These are phyloP conservation scores for Dreissena rostriformis DNA, from an alignment of 1,140 invertebrate genomes.

Conservation along the genomic window DNA sequence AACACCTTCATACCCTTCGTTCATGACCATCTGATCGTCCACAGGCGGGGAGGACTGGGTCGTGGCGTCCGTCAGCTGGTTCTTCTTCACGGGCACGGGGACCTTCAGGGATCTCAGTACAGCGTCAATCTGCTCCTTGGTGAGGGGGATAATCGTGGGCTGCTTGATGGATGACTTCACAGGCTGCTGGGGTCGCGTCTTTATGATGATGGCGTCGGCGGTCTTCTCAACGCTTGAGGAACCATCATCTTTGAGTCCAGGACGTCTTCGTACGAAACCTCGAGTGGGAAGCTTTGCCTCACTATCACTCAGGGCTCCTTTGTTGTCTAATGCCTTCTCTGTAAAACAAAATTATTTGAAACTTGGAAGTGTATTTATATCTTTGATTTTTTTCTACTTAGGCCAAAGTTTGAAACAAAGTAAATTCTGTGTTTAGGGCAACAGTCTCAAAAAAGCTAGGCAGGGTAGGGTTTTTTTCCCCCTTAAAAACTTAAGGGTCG, in stretches of 20 bases:
- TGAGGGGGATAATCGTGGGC: slow-evolving; percentile 69
- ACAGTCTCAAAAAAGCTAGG: no score
- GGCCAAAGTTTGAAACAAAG: no score
- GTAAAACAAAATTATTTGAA: neutral
- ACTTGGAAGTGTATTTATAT: no score
- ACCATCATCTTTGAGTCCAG: slow-evolving; percentile 20
- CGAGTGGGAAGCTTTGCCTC: slow-evolving; percentile 38
- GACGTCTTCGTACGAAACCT: slow-evolving; percentile 39
- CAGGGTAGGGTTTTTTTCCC: no score
- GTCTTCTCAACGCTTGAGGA: neutral
- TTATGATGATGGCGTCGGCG: slow-evolving; percentile 61
- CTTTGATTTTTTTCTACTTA: no score
- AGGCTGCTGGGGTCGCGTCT: slow-evolving; percentile 52
- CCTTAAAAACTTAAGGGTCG: no score
- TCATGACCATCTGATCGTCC: neutral
- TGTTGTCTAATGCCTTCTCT: slow-evolving; percentile 7
- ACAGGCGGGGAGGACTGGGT: slow-evolving; percentile 55
- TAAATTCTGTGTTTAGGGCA: no score
- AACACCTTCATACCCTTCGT: neutral
- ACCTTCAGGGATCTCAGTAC: slow-evolving; percentile 72
- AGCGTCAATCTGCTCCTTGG: slow-evolving; percentile 72
- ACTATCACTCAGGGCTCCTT: slow-evolving; percentile 10
- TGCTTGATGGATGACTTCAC: slow-evolving; percentile 54
- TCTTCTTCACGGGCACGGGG: slow-evolving; percentile 67
- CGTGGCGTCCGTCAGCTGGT: slow-evolving; percentile 52